phyloP scores from a whole-genome alignment of 2,797 vertebrate species.

The Geotrypetes seraphini region DNA sequence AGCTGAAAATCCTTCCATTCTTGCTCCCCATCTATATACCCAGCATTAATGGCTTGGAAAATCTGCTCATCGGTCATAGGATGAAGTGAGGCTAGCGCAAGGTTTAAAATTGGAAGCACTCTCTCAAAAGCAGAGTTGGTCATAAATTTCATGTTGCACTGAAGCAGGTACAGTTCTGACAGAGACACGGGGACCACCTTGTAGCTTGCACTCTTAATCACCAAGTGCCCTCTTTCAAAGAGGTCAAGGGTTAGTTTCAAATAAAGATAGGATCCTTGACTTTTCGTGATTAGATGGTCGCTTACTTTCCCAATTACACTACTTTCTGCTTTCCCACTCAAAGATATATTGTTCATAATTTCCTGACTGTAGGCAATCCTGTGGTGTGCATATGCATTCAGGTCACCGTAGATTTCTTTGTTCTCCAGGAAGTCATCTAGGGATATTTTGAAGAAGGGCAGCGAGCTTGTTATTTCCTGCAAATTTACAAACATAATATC shows the following conservation, averaged over 20 bases:
- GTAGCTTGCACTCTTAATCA: constrained; percentile 95
- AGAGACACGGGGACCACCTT: constrained; percentile 94
- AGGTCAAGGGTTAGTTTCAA: constrained; percentile 93
- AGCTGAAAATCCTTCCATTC: constrained; percentile 91
- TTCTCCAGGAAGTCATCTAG: constrained; percentile 80
- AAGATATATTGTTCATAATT: constrained; percentile 87
- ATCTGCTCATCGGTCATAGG: constrained; percentile 96
- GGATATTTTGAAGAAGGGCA: constrained; percentile 77
- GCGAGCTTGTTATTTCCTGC: constrained; percentile 74
- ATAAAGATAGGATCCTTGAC: constrained; percentile 93
- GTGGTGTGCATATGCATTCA: constrained; percentile 87
- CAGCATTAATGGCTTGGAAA: constrained; percentile 83
- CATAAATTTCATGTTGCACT: constrained; percentile 98
- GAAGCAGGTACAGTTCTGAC: constrained; percentile 88
- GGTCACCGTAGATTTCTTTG: constrained; percentile 76
- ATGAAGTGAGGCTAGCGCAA: constrained; percentile 87
- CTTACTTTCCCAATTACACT: constrained; percentile 78
- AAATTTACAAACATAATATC: not conserved
- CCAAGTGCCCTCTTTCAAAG: constrained; percentile 86
- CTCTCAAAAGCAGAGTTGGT: constrained; percentile 87
- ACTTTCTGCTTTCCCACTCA: constrained; percentile 86
- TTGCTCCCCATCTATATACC: constrained; percentile 69
- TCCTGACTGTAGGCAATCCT: constrained; percentile 80
- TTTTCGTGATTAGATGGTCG: constrained; percentile 84
- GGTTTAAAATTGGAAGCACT: constrained; percentile 78